Conservation (phyloP, 2,113 vertebrate species). For the Cebidichthys violaceus region DNA sequence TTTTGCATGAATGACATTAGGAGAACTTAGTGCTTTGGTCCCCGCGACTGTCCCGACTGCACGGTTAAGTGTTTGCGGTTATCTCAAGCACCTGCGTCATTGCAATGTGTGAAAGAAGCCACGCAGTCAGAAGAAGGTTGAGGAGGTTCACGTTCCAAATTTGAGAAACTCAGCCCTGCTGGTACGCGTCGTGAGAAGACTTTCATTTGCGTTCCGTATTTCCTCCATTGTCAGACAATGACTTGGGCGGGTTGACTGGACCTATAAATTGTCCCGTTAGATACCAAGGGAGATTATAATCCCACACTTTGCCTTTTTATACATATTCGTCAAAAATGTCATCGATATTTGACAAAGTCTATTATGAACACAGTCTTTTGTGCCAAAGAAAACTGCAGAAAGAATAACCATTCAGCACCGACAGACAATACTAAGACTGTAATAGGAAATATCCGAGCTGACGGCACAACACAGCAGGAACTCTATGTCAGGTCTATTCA, state of each 20-base stretch:
- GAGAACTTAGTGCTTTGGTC: not conserved
- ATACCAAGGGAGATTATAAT: not conserved
- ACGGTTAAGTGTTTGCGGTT: conserved; percentile 21
- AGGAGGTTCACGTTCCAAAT: conserved; percentile 1
- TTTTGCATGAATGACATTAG: conserved; percentile 1
- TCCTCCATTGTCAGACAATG: not conserved
- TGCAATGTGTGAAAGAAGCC: conserved; percentile 11
- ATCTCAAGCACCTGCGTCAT: conserved; percentile 1
- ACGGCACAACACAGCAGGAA: conserved; percentile 4
- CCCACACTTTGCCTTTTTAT: not conserved
- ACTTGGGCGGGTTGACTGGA: not conserved
- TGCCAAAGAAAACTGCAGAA: conserved; percentile 12
- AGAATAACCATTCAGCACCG: conserved; percentile 6
- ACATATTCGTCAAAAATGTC: not conserved
- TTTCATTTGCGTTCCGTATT: not conserved
- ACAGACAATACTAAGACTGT: not conserved
- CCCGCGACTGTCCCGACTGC: conserved; percentile 17
- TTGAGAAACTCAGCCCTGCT: not conserved
- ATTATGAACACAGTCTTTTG: conserved; percentile 5
- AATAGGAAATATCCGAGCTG: conserved; percentile 11
- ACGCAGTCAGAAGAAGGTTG: not conserved
- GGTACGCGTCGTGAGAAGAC: not conserved
- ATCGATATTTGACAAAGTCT: not conserved
- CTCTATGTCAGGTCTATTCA: conserved; percentile 10
- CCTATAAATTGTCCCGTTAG: not conserved